Conservation (phyloP, 2,888 invertebrate genomes). For the Orthosia gothica region DNA sequence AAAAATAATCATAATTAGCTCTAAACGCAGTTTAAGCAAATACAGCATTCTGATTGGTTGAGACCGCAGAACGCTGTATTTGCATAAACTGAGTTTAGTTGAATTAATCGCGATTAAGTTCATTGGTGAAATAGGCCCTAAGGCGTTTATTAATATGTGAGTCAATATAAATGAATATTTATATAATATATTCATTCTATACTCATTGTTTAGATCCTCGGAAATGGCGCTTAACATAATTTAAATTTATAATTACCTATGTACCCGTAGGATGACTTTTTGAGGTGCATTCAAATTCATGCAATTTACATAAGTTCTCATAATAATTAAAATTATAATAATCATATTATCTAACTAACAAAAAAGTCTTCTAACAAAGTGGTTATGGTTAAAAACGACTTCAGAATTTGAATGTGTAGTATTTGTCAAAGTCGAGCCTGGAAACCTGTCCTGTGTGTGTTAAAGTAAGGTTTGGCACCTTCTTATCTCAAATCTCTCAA, state of each 20-base stretch:
- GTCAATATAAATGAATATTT: conserved; percentile 27
- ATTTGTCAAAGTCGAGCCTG: background rate
- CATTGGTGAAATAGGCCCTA: no score
- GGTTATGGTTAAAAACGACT: no score
- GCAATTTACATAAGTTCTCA: conserved; percentile 1
- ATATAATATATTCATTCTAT: conserved; percentile 33
- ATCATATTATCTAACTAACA: background rate
- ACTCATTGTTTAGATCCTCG: conserved; percentile 17
- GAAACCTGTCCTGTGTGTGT: no score
- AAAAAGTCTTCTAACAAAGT: background rate
- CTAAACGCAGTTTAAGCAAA: no score
- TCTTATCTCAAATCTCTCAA: no score
- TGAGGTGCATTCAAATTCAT: conserved; percentile 28
- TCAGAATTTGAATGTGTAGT: no score
- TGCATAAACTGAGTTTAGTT: no score
- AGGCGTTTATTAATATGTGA: conserved; percentile 20
- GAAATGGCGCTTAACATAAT: conserved; percentile 43
- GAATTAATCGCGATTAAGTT: no score
- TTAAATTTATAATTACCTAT: conserved; percentile 39
- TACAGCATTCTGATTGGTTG: no score
- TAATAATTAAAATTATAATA: background rate
- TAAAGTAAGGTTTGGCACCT: no score
- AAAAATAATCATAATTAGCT: no score
- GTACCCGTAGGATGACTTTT: conserved; percentile 13
- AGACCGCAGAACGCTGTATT: no score